Percentiles rank a stretch among this genome's conserved stretches.
Conservation (phyloP, 1,140 invertebrate genomes). For the Neotoxoptera formosana region DNA sequence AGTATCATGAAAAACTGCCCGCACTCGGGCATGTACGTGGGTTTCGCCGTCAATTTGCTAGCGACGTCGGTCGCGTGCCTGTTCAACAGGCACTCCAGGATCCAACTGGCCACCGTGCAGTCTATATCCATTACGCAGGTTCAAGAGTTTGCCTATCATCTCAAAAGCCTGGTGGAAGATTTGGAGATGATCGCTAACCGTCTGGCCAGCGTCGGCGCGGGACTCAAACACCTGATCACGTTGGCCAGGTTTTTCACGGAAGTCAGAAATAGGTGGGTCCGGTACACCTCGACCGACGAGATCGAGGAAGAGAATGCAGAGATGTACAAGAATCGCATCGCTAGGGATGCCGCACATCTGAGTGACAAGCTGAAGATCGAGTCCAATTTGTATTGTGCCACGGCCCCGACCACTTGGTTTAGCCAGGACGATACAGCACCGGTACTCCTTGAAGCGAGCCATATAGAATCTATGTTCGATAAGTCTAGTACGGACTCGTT, state of each 20-base stretch:
- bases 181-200: too few relatives aligned
- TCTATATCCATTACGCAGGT: rapidly evolving
- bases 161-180: not conserved
- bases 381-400: rapidly evolving
- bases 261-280: not conserved
- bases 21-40: not conserved
- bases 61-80: not conserved
- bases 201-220: not conserved
- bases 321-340: not conserved
- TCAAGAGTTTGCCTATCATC: rapidly evolving
- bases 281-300: not conserved
- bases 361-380: not conserved
- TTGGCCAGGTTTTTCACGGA: not conserved
- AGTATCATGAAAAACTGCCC: not conserved
- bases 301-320: not conserved
- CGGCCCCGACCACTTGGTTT: not conserved
- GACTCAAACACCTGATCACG: not conserved
- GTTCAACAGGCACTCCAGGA: not conserved
- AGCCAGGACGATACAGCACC: not conserved
- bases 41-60: not conserved
- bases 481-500: too few relatives aligned
- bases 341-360: rapidly evolving
- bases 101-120: not conserved
- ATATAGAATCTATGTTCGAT: not conserved
- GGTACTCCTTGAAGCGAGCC: rapidly evolving